Base-by-base conservation (phyloP, 2,888 invertebrate species). In the Drosophila parthenogenetica region DNA sequence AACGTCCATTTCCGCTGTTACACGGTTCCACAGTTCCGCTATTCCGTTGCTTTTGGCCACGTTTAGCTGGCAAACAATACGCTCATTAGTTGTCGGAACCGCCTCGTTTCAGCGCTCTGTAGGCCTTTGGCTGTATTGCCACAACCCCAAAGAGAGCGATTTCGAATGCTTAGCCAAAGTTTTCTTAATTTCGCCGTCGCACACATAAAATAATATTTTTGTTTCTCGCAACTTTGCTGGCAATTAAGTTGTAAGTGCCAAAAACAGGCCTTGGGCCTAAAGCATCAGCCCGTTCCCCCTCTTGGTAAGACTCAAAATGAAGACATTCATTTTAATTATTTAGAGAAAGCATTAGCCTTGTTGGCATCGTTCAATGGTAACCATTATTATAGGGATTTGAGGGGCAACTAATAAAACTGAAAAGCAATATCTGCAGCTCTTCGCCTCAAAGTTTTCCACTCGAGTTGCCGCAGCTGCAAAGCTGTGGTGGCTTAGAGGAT, bases 191-290 rank as follows among this genome's bases (percentile, higher is more conserved):
- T 83, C 65, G 59, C 46, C 59, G 68, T 25, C 53, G 68, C 50
- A 67, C 55, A 68, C 74, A 84, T 79, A 87, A 85, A 84, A 84
- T 87, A 87, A 84, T 84, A 89, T 89, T 85, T 88, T 87, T 84
- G 79, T 87, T 89, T 68, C 40, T 59, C 14, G 51, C 35, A 81
- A 88, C 60, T 81, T 89, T 87, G 50, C 50, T 70, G 74, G 81
- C 81, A 84, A 87, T 89, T 84, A 85, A 77, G 77, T 67, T 73
- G 68, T 68, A 70, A 75, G 82, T 69, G 81, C 55, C 67, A 53
- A 73, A 35, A 51, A 58, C 77, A 58, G 73, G 48, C 67, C 62
- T 29, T 3, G 17, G 54, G 76, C 76, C 4, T 10, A 32, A 17
- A 25, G 11, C 16, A 8, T 35, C 2, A 14, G 29, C 29, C 29